Percentiles rank a stretch among this genome's conserved stretches.
Conservation (phyloP, 2,113 vertebrate species). For the Megalops atlanticus region DNA sequence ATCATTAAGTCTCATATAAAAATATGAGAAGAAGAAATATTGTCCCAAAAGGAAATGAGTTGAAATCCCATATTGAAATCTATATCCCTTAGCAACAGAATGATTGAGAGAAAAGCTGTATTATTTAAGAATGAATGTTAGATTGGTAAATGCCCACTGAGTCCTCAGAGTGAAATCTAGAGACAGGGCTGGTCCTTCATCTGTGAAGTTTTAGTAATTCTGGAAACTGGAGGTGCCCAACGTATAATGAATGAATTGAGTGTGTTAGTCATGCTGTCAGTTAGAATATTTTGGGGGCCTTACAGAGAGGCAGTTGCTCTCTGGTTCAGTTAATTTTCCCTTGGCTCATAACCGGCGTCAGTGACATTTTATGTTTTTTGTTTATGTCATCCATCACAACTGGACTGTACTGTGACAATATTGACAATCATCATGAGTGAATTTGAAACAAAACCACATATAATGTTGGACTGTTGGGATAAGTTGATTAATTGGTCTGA, state of each 20-base stretch:
- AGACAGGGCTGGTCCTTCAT: neutral
- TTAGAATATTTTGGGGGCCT: neutral
- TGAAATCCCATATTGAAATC: neutral
- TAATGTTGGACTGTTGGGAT: too few relatives aligned
- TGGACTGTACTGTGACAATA: too few relatives aligned
- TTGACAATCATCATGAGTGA: too few relatives aligned
- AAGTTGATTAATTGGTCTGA: too few relatives aligned
- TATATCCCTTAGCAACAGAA: neutral
- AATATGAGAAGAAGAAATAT: neutral
- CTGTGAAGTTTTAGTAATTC: neutral
- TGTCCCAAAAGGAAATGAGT: neutral
- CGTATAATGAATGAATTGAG: neutral
- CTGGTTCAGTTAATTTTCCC: neutral
- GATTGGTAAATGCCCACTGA: neutral
- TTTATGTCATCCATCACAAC: too few relatives aligned
- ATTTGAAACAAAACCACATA: too few relatives aligned
- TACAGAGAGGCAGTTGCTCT: neutral
- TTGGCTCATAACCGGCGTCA: neutral
- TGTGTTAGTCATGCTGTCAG: constrained; percentile 5
- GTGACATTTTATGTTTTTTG: neutral
- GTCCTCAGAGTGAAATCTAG: neutral
- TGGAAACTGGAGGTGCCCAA: neutral
- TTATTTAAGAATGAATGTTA: neutral
- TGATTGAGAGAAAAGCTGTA: neutral
- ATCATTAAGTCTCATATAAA: neutral